Conservation (phyloP, 2,113 vertebrate species). For the Sphaerodactylus townsendi region DNA sequence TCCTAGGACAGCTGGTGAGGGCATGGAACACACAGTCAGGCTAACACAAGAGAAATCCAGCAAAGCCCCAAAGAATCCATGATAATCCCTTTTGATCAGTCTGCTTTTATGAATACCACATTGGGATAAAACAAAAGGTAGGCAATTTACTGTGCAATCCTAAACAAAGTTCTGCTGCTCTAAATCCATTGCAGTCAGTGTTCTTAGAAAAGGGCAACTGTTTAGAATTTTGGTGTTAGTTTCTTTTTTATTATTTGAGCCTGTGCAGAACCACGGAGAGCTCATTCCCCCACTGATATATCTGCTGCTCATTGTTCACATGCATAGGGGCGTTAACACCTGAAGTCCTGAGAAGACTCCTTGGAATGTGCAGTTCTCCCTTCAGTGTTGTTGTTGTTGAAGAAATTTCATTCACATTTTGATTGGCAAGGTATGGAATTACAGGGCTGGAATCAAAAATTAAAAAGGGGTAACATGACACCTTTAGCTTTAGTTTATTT, state of each 20-base stretch:
- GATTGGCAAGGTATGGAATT: not conserved
- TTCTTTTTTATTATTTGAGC: not conserved
- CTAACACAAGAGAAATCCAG: not conserved
- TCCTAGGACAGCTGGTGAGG: not conserved
- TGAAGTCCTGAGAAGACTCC: not conserved
- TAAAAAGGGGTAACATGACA: not conserved
- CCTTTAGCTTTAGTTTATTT: not conserved
- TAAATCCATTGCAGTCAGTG: no score
- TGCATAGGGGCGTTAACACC: not conserved
- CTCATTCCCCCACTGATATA: not conserved
- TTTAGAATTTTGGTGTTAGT: not conserved
- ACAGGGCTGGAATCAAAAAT: not conserved
- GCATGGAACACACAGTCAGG: not conserved
- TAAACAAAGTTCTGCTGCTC: no score
- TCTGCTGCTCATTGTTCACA: not conserved
- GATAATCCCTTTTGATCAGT: slow-evolving; percentile 6
- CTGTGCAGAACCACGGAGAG: not conserved
- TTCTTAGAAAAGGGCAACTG: no score
- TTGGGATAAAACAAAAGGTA: slow-evolving; percentile 12
- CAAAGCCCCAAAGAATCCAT: not conserved
- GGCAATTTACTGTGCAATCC: not conserved
- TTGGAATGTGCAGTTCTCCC: not conserved
- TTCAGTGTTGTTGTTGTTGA: not conserved
- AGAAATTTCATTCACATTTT: not conserved
- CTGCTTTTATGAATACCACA: not conserved